These are phyloP conservation scores for Turritopsis dohrnii DNA, from an alignment of 30 jellyfish, hydroid and myxozoan genomes.

Conservation along the genomic window DNA sequence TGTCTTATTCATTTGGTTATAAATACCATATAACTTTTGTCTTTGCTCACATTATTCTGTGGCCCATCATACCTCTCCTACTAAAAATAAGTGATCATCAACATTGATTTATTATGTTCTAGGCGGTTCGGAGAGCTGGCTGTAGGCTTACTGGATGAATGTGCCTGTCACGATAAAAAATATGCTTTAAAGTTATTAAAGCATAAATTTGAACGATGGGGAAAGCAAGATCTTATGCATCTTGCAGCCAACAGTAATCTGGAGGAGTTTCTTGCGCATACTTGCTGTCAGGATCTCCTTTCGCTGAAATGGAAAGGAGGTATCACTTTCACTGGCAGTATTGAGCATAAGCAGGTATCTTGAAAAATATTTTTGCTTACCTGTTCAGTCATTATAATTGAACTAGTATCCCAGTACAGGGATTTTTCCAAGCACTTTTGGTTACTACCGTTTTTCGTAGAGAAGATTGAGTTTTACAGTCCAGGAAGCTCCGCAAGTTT, in stretches of 20 bases:
- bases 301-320: slow-evolving; percentile 67
- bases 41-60: too few relatives aligned
- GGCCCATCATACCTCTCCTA: too few relatives aligned
- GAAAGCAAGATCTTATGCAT: slow-evolving; percentile 39
- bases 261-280: slow-evolving; percentile 60
- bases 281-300: slow-evolving; percentile 55
- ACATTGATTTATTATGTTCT: neutral
- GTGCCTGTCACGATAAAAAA: slow-evolving; percentile 37
- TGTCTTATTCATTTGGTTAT: too few relatives aligned
- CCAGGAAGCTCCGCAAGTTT: too few relatives aligned
- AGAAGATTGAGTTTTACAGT: too few relatives aligned
- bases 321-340: slow-evolving; percentile 20
- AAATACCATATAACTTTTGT: too few relatives aligned
- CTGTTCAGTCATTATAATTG: too few relatives aligned
- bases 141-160: slow-evolving; percentile 52
- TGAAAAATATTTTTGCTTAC: too few relatives aligned
- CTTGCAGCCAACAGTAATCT: slow-evolving; percentile 58
- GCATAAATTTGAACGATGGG: slow-evolving; percentile 60
- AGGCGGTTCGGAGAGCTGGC: slow-evolving; percentile 56
- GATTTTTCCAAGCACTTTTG: too few relatives aligned
- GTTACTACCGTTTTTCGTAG: too few relatives aligned
- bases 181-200: slow-evolving; percentile 46
- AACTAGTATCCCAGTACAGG: too few relatives aligned
- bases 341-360: neutral
- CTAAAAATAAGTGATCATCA: too few relatives aligned